phyloP scores from a whole-genome alignment of 2,797 vertebrate species.

The Glyptemys insculpta region DNA sequence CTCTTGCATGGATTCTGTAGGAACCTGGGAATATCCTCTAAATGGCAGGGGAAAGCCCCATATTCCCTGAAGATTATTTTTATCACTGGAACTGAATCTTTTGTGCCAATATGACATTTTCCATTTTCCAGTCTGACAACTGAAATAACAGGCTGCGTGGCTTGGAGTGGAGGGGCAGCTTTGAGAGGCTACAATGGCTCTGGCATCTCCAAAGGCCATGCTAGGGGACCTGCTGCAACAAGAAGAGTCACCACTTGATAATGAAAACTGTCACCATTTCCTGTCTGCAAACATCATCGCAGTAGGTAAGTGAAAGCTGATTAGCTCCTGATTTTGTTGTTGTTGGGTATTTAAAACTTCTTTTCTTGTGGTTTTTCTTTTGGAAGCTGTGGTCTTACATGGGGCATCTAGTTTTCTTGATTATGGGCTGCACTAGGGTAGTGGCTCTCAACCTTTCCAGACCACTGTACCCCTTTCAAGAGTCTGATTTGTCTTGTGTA shows the following conservation, averaged over 20 bases:
- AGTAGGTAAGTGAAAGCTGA: constrained; percentile 60
- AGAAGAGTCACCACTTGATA: neutral
- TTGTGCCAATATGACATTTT: neutral
- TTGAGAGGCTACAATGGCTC: constrained; percentile 27
- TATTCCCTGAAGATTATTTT: neutral
- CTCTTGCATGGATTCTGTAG: neutral
- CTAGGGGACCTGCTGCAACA: constrained; percentile 26
- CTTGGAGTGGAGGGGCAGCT: neutral
- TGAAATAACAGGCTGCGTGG: neutral
- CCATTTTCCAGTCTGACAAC: neutral
- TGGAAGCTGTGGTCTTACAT: neutral
- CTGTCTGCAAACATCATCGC: constrained; percentile 62
- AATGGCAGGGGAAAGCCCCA: neutral
- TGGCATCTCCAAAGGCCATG: constrained; percentile 22
- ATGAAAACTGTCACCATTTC: constrained; percentile 39
- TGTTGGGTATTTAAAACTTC: neutral
- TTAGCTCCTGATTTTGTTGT: neutral
- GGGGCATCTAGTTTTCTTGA: neutral
- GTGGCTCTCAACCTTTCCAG: no score
- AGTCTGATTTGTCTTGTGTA: no score
- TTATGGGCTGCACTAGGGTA: neutral
- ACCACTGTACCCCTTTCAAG: no score
- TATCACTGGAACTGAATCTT: neutral
- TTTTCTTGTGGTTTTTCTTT: neutral
- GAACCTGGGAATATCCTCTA: neutral